Evolutionary conservation across 2,888 invertebrate genomes (phyloP).

Genomic region (Drosophila lutescens): DNA sequence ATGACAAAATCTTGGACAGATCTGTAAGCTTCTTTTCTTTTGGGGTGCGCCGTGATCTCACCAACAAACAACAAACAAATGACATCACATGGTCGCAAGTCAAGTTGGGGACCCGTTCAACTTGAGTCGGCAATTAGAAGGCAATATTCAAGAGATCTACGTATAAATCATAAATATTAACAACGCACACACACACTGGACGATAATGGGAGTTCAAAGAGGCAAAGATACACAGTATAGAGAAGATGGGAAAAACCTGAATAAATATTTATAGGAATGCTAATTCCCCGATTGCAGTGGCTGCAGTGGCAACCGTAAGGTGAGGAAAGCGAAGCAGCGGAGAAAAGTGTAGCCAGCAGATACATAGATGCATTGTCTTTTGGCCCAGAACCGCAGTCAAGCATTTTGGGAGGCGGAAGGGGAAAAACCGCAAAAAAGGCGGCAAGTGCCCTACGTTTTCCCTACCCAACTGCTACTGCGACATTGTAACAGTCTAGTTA

Average conservation of each 20-base stretch:
- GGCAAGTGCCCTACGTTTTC: slow-evolving; percentile 54
- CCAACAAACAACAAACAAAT: slow-evolving; percentile 52
- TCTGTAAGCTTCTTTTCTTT: slow-evolving; percentile 28
- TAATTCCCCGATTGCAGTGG: slow-evolving; percentile 53
- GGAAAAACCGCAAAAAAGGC: slow-evolving; percentile 47
- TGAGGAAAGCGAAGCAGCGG: slow-evolving; percentile 7
- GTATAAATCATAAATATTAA: slow-evolving; percentile 71
- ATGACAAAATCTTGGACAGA: slow-evolving; percentile 22
- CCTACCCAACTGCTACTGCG: slow-evolving; percentile 39
- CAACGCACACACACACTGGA: slow-evolving; percentile 48
- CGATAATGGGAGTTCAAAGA: slow-evolving; percentile 43
- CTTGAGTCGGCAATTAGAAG: slow-evolving; percentile 69
- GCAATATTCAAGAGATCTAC: slow-evolving; percentile 39
- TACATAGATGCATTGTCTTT: slow-evolving; percentile 73
- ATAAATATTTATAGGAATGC: slow-evolving; percentile 75
- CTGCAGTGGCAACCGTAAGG: slow-evolving; percentile 55
- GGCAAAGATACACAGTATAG: slow-evolving; percentile 26
- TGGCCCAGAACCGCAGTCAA: slow-evolving; percentile 78
- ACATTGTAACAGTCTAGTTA: slow-evolving; percentile 78
- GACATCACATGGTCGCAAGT: slow-evolving; percentile 46
- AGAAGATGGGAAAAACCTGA: slow-evolving; percentile 36
- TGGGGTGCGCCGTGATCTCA: slow-evolving; percentile 67
- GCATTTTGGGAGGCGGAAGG: slow-evolving; percentile 45
- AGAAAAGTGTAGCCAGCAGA: slow-evolving; percentile 50
- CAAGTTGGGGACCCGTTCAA: slow-evolving; percentile 60